phyloP scores from a whole-genome alignment of 2,113 vertebrate species.

The Synchiropus splendidus region DNA sequence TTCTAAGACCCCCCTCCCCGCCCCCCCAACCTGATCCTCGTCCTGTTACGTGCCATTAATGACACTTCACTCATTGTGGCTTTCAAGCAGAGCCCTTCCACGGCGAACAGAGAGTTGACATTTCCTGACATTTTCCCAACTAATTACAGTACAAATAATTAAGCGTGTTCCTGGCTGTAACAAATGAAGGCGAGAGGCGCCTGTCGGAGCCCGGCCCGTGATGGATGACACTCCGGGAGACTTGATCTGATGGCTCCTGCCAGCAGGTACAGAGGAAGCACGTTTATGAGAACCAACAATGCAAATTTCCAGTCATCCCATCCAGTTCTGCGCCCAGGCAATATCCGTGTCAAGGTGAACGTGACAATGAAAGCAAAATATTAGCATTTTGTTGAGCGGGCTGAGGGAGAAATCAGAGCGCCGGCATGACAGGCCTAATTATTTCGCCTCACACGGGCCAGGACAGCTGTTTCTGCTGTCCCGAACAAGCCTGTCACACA shows the following conservation, averaged over 20 bases:
- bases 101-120: constrained; percentile 98
- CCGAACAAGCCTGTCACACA: constrained; percentile 99
- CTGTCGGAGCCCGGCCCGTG: constrained; percentile 84
- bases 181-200: constrained; percentile 99
- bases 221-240: constrained; percentile 99
- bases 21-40: constrained; percentile 85
- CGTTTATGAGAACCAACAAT: constrained; percentile 99
- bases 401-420: constrained; percentile 97
- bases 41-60: constrained; percentile 99
- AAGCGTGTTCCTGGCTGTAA: constrained; percentile 99
- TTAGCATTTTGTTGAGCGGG: constrained; percentile 99
- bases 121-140: constrained; percentile 99
- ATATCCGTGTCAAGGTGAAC: constrained; percentile 99
- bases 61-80: constrained; percentile 98
- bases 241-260: constrained; percentile 99
- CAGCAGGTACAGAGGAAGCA: constrained; percentile 85
- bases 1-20: constrained; percentile 80
- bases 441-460: constrained; percentile 99
- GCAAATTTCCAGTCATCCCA: constrained; percentile 99
- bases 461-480: constrained; percentile 99
- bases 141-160: constrained; percentile 99
- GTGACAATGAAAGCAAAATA: constrained; percentile 99
- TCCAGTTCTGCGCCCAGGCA: constrained; percentile 97
- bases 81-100: constrained; percentile 96
- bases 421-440: constrained; percentile 99